These are phyloP conservation scores for Lepidocyrtoides sp. DNA, from an alignment of 2,888 invertebrate genomes.

Conservation along the genomic window DNA sequence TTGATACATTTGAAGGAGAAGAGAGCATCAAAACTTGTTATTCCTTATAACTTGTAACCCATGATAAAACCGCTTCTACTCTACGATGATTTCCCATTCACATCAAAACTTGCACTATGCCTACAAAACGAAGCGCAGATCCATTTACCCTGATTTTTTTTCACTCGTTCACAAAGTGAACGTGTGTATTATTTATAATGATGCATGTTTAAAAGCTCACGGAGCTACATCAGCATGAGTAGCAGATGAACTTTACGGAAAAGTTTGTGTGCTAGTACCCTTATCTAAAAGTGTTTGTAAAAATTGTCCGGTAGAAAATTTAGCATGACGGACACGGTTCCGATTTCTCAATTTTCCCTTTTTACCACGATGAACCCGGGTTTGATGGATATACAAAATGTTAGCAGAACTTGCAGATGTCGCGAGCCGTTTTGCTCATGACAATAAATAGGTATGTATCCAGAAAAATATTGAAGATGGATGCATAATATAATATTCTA, in stretches of 20 bases:
- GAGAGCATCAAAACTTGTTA: neutral
- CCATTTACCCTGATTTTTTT: constrained; percentile 36
- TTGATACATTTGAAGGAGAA: neutral
- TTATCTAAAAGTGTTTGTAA: constrained; percentile 68
- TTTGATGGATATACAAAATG: constrained; percentile 38
- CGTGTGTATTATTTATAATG: constrained; percentile 45
- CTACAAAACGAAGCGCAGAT: neutral
- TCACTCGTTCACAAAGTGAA: constrained; percentile 34
- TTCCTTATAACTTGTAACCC: neutral
- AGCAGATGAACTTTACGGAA: constrained; percentile 62
- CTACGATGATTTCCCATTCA: constrained; percentile 25
- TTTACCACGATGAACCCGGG: constrained; percentile 66
- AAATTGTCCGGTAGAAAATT: constrained; percentile 84
- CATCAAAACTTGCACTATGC: neutral
- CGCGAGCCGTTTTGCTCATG: constrained; percentile 82
- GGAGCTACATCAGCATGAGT: neutral
- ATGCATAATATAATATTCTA: neutral
- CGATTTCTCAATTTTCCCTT: constrained; percentile 80
- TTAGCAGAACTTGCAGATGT: constrained; percentile 81
- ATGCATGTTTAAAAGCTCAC: constrained; percentile 21
- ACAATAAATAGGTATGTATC: constrained; percentile 8
- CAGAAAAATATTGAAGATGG: neutral
- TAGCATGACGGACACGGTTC: constrained; percentile 84
- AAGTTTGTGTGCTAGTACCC: constrained; percentile 67
- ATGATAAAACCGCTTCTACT: neutral